These are phyloP conservation scores for Anodontia alba DNA, from an alignment of 2,888 invertebrate genomes.

Conservation along the genomic window DNA sequence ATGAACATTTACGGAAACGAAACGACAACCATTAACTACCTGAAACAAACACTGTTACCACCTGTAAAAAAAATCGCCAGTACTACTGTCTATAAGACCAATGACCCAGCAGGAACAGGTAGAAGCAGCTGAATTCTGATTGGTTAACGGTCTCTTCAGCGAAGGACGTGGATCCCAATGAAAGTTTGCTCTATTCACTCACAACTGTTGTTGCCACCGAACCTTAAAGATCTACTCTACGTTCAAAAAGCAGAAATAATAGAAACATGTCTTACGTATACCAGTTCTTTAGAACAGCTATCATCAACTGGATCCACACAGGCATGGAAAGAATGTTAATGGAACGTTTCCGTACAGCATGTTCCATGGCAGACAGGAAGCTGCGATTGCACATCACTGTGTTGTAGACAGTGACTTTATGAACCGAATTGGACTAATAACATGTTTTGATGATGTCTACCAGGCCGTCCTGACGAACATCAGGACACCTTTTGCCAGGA, in stretches of 20 bases:
- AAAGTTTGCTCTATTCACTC: no score
- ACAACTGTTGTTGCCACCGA: no score
- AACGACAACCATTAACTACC: no score
- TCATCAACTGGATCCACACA: neutral
- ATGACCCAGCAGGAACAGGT: no score
- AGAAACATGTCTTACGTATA: neutral
- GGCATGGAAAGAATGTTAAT: neutral
- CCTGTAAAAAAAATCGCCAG: no score
- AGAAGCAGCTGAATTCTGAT: no score
- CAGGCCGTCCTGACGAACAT: neutral
- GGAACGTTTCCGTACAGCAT: neutral
- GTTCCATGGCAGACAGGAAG: neutral
- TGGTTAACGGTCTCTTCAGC: no score
- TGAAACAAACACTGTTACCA: no score
- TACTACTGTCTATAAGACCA: no score
- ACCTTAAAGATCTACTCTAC: neutral
- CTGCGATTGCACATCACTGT: neutral
- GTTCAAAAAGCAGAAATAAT: neutral
- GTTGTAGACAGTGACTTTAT: neutral
- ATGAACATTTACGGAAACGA: no score
- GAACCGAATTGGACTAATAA: neutral
- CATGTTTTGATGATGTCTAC: neutral
- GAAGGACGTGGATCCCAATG: no score
- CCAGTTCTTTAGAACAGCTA: neutral
- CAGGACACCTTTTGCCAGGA: neutral